Percentiles rank a stretch among this genome's conserved stretches.
Evolutionary conservation across 2,797 vertebrate species (phyloP).

Genomic region (Peromyscus aztecus): DNA sequence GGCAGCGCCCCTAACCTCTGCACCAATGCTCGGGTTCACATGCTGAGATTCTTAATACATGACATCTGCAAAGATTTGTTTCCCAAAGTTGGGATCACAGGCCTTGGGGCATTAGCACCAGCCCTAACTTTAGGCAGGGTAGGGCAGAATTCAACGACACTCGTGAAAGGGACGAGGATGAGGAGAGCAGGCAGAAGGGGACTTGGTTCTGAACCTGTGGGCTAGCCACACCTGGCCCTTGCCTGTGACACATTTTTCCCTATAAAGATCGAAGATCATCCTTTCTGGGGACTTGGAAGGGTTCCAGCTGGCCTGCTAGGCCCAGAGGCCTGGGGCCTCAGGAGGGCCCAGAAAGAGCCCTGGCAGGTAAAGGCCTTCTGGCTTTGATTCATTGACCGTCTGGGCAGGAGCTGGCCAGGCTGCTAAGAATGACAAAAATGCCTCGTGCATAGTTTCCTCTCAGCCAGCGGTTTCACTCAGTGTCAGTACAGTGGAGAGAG

Average conservation of each 20-base stretch:
- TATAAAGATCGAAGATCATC: background rate
- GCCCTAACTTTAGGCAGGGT: background rate
- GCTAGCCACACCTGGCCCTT: background rate
- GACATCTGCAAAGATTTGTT: constrained; percentile 34
- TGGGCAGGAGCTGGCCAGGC: constrained; percentile 64
- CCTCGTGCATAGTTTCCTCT: constrained; percentile 75
- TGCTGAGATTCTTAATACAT: background rate
- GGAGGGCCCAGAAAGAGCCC: background rate
- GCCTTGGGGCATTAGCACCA: background rate
- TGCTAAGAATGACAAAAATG: constrained; percentile 81
- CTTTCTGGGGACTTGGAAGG: constrained; percentile 1
- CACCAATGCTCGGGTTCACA: no score
- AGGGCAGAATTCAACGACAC: background rate
- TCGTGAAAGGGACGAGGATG: background rate
- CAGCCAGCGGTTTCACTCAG: constrained; percentile 71
- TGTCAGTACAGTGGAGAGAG: constrained; percentile 46
- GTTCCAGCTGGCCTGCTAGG: constrained; percentile 42
- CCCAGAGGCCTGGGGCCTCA: background rate
- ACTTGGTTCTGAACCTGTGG: background rate
- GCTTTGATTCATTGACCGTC: constrained; percentile 83
- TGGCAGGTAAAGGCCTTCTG: constrained; percentile 77
- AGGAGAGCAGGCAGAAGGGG: background rate
- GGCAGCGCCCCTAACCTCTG: no score
- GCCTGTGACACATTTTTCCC: background rate
- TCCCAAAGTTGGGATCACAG: background rate